Evolutionary conservation across 2,113 vertebrate species (phyloP), one percentile per base, ranked within the genome.

Genomic region (Lasiurus cinereus): DNA sequence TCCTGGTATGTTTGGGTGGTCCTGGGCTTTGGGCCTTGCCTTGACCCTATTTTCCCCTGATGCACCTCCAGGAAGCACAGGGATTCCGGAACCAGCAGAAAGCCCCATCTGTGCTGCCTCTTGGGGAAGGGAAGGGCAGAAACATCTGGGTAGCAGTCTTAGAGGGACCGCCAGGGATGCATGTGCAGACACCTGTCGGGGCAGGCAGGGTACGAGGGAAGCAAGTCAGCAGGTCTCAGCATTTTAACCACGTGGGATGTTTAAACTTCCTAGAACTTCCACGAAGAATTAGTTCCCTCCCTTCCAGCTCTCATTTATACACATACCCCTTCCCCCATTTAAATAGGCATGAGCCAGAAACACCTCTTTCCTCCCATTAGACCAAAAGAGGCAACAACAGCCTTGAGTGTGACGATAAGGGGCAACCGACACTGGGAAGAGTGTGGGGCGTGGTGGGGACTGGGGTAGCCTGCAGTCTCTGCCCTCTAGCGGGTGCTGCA

Each of bases 131-230:
- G 36, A 11, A 19, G 27, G 3, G 6, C 13, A 6, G 22, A n/a
- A 24, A 21, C 15, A 4, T n/a, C 27, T 18, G 36, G 70, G 27
- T 31, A 83, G 24, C 59, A 5, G 48, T 22, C 70, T 13, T 14
- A 36, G 16, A 21, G 52, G 36, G 66, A 27, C 31, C 22, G 0
- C 4, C 22, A 29, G 59, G 33, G 39, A 16, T 52, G 10, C 14
- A 5, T 2, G 2, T 54, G 31, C 36, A 11, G 50, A 66, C 1
- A 0, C 43, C 80, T n/a, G 0, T 4, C 0, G 29, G 14, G 36
- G 69, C 22, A 3, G 54, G 11, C 0, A 5, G 59, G 39, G 8
- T 0, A 0, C 1, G 31, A 6, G 43, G 29, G 33, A 22, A 7
- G 39, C 33, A 39, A 33, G 18, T 18, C 5, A n/a, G 22, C 39